Base-by-base conservation (phyloP, 2,888 invertebrate species). In the Ephialtes manifestator region DNA sequence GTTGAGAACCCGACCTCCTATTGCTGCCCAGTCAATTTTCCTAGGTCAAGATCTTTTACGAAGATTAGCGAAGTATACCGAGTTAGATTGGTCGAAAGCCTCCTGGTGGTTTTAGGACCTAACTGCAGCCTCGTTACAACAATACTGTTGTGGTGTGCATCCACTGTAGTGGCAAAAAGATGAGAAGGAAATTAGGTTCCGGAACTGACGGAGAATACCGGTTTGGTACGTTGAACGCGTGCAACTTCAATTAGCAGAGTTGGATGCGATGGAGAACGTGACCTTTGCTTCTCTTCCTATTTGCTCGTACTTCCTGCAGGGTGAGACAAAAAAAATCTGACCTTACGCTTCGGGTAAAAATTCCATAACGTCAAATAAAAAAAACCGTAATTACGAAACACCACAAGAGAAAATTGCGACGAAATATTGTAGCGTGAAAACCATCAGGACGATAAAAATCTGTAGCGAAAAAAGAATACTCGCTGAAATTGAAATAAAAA, bases 221-320 rank as follows among this genome's bases (percentile, higher is more conserved):
- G 84, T 81, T 67, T 72, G 68, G 72, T 60, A 81, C 39, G 2
- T 84, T 72, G 81, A 80, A 46, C 71, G 79, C 53, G 63, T 72
- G 55, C 71, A 82, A 76, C 79, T 85, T 86, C 82, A 86, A 83
- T 85, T 85, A 83, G 65, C 58, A 68, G 83, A 13, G 46, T 43
- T 28, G n/a, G 13, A 51, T 18, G 51, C n/a, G 51, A 18, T n/a
- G 51, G 18, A n/a, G 18, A 18, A 51, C 51, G 51, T 51, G 51
- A n/a, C 18, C 51, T 3, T 4, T 48, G n/a, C 15, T 15, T 51
- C 5, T 18, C 13, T n/a, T 18, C 18, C 51, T 18, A n/a, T 4
- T 5, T 51, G 5, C 51, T 51, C 18, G 18, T 18, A 51, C 18
- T 51, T 51, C 4, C 51, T 51, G 4, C 48, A n/a, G 60, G 58